Evolutionary conservation across 1,140 invertebrate species (phyloP).

Genomic region (Paraescarpia echinospica): DNA sequence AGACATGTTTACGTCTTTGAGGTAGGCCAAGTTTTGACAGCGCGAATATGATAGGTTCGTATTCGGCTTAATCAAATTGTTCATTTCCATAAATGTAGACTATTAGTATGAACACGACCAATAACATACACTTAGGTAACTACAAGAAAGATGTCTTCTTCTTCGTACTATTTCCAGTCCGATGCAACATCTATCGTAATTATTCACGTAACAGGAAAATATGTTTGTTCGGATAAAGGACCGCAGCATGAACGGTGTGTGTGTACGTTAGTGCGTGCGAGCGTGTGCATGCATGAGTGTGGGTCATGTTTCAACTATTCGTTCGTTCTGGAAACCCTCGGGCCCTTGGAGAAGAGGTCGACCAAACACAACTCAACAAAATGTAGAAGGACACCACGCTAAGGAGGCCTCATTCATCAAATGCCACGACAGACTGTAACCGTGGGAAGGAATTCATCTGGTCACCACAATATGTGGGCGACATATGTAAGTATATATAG

Average conservation of each 20-base stretch:
- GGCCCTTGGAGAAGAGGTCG: no score
- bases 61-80: not conserved
- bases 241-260: not conserved
- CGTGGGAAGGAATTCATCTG: no score
- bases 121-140: not conserved
- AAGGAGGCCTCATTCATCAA: no score
- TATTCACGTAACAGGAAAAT: not conserved
- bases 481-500: no score
- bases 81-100: not conserved
- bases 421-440: no score
- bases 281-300: no score
- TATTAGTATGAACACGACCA: not conserved
- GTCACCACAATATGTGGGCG: no score
- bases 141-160: not conserved
- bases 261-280: not conserved
- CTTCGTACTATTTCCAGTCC: not conserved
- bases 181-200: not conserved
- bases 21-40: not conserved
- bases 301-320: no score
- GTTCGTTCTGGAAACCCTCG: no score
- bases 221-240: not conserved
- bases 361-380: no score
- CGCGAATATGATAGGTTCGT: not conserved
- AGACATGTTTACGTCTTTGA: not conserved
- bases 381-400: no score